Conservation (phyloP, 2,113 vertebrate genomes). For the Xiphias gladius region DNA sequence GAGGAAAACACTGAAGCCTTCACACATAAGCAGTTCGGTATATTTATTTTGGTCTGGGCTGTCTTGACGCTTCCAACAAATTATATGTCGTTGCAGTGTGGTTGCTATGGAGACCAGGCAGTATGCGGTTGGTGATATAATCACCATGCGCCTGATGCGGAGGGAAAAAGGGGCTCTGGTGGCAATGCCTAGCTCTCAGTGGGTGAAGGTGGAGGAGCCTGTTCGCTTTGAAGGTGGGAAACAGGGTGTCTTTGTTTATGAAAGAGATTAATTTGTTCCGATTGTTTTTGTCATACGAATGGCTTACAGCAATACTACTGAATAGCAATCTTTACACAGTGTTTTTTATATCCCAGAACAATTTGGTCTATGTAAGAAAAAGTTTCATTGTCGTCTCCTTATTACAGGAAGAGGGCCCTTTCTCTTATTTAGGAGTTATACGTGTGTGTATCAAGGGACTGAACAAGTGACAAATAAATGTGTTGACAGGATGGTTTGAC, state of each 20-base stretch:
- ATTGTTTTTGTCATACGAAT: background rate
- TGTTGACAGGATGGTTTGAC: background rate
- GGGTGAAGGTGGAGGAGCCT: conserved; percentile 94
- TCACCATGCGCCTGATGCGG: conserved; percentile 97
- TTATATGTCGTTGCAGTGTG: conserved; percentile 83
- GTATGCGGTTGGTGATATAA: conserved; percentile 91
- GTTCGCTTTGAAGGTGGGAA: conserved; percentile 91
- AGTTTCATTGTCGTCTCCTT: background rate
- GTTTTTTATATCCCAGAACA: background rate
- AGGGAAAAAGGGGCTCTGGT: conserved; percentile 94
- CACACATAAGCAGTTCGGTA: background rate
- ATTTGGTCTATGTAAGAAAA: background rate
- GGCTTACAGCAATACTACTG: background rate
- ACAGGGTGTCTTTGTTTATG: background rate
- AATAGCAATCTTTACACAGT: background rate
- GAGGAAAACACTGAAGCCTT: background rate
- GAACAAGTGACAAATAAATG: background rate
- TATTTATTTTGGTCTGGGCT: accelerated
- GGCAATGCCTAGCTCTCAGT: conserved; percentile 94
- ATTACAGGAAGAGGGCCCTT: background rate
- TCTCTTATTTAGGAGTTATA: background rate
- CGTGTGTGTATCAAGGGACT: background rate
- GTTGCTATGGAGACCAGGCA: conserved; percentile 95
- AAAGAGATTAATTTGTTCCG: background rate
- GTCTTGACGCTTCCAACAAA: background rate